These are phyloP conservation scores for Cryptotermes secundus DNA, from an alignment of 1,140 invertebrate species.

Conservation along the genomic window DNA sequence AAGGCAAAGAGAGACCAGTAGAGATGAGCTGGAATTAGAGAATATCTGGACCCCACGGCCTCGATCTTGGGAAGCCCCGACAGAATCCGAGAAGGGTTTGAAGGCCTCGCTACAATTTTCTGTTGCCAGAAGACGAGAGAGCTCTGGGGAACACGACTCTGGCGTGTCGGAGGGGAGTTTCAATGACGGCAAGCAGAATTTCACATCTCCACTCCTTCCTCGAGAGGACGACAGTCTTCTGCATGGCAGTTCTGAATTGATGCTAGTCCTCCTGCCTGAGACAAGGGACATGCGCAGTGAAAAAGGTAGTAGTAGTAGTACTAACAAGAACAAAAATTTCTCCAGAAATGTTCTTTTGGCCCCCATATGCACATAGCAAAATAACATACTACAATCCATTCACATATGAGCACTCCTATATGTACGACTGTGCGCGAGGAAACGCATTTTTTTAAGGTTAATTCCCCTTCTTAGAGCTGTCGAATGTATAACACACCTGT, in stretches of 20 bases:
- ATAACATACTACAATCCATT: too few species aligned
- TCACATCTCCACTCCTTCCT: not conserved
- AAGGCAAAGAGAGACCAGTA: not conserved
- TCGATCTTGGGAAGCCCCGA: not conserved
- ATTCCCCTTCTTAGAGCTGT: too few species aligned
- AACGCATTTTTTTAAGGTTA: too few species aligned
- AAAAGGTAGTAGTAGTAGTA: not conserved
- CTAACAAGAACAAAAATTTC: too few species aligned
- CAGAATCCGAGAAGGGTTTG: not conserved
- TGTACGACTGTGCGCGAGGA: too few species aligned
- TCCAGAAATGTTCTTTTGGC: too few species aligned
- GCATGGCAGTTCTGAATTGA: slow-evolving; percentile 70
- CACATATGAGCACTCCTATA: too few species aligned
- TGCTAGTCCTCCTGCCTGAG: slow-evolving; percentile 74
- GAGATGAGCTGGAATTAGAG: not conserved
- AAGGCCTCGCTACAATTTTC: not conserved
- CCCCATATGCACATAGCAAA: too few species aligned
- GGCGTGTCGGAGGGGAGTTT: not conserved
- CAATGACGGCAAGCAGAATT: not conserved
- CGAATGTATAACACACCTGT: too few species aligned
- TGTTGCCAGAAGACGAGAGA: not conserved
- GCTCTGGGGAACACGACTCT: not conserved
- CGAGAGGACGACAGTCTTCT: slow-evolving; percentile 43
- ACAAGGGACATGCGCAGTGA: slow-evolving; percentile 34
- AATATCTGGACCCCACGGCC: not conserved